Evolutionary conservation across 2,797 vertebrate genomes (phyloP), one percentile per base, ranked within the genome.

Genomic region (Pygocentrus nattereri): DNA sequence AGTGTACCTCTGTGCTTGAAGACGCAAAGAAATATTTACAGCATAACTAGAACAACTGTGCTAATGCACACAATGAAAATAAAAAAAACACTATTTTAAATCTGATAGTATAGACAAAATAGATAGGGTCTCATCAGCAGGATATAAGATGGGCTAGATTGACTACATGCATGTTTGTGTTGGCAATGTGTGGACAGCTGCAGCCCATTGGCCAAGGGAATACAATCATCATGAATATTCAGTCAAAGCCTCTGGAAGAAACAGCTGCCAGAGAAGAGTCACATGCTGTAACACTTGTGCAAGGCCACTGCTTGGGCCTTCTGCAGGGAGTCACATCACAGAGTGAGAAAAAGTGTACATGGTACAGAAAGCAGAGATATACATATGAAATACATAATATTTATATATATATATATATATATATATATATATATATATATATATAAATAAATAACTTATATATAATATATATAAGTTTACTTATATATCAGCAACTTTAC

Each of bases 171-270:
- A 65, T 79, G 54, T 59, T 79, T 71, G 82, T 81, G 84, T 85
- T 87, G 87, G 87, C 87, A 88, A 90, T 90, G 77, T 73, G 68
- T 70, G 91, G 95, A 95, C 96, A 97, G 96, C 96, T 97, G 97
- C 94, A 96, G 85, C 88, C 91, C 85, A 88, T 90, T 91, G 92
- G 93, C 94, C 93, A 90, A 94, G 95, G 96, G 96, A 96, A 96
- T 92, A 93, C 88, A 89, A 92, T 92, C 92, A 91, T 96, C 96
- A 97, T 97, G 95, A 97, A 98, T 97, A 98, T 98, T 97, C 96
- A 97, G 92, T 90, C 90, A 90, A 90, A 95, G 94, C 92, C 94
- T 95, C 95, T 95, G 95, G 95, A 95, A 95, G 94, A 93, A 97
- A 96, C 96, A 97, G 96, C 95, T 95, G 94, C 93, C 95, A 95